Evolutionary conservation across 2,113 vertebrate species (phyloP).

Genomic region (Cavia porcellus): DNA sequence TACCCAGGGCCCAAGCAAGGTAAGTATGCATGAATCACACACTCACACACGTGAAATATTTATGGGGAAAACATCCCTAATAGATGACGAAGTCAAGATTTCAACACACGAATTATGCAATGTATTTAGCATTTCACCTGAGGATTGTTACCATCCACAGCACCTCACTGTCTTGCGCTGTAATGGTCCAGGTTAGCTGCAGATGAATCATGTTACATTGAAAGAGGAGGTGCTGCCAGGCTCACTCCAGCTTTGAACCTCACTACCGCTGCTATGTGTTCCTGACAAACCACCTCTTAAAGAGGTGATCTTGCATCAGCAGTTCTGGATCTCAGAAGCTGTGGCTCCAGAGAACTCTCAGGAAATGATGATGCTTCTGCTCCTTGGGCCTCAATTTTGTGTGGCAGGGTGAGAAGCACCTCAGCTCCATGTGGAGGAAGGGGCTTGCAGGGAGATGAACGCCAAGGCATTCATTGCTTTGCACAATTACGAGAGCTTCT

Average conservation of each 20-base stretch:
- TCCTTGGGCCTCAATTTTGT: neutral
- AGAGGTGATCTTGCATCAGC: neutral
- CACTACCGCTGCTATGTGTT: neutral
- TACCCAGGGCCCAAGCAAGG: slow-evolving; percentile 7
- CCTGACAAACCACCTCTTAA: neutral
- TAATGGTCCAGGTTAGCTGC: neutral
- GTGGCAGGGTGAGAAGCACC: neutral
- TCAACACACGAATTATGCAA: neutral
- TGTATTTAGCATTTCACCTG: slow-evolving; percentile 31
- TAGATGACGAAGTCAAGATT: neutral
- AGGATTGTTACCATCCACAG: neutral
- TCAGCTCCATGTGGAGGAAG: neutral
- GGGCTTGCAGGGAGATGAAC: neutral
- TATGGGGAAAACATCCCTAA: slow-evolving; percentile 23
- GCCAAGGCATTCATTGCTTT: neutral
- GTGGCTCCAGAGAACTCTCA: neutral
- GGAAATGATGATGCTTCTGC: neutral
- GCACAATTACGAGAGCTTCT: neutral
- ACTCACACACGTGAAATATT: neutral
- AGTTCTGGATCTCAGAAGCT: neutral
- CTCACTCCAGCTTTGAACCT: neutral
- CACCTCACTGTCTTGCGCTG: neutral
- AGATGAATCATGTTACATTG: neutral
- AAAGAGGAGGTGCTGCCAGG: neutral
- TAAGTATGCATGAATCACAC: neutral